These are phyloP conservation scores for Bellardia pandia DNA, from an alignment of 2,888 invertebrate species.

Conservation along the genomic window DNA sequence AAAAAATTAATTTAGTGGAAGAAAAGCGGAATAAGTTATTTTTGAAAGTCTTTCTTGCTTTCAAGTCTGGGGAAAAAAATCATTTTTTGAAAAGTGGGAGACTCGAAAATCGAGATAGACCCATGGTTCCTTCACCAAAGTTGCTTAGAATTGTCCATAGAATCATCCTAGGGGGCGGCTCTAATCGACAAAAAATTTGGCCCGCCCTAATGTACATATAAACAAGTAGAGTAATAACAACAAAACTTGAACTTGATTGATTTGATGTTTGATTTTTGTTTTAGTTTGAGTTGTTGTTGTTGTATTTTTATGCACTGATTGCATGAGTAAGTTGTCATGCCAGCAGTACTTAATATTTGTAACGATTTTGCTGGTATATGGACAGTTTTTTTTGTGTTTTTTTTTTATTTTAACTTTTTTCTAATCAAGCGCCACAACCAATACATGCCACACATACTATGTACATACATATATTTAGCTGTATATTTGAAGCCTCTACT, in stretches of 20 bases:
- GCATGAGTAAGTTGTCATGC: slow-evolving; percentile 69
- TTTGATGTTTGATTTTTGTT: slow-evolving; percentile 62
- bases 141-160: too few relatives aligned
- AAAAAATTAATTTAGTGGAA: too few relatives aligned
- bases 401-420: slow-evolving; percentile 8
- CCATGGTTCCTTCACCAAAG: too few relatives aligned
- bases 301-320: slow-evolving; percentile 62
- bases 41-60: too few relatives aligned
- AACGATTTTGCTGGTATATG: slow-evolving; percentile 34
- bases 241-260: slow-evolving; percentile 72
- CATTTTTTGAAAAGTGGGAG: too few relatives aligned
- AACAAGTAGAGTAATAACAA: slow-evolving; percentile 1
- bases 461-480: not conserved
- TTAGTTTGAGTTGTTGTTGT: not conserved
- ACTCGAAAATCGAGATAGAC: too few relatives aligned
- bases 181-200: too few relatives aligned
- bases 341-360: slow-evolving; percentile 64
- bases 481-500: slow-evolving; percentile 10
- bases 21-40: too few relatives aligned
- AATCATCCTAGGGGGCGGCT: too few relatives aligned
- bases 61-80: too few relatives aligned
- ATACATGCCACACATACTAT: slow-evolving; percentile 46
- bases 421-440: slow-evolving; percentile 67
- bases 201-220: too few relatives aligned
- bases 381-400: slow-evolving; percentile 20